A percentile compares a stretch with the other conserved stretches of the same genome.
phyloP scores from a whole-genome alignment of 1,140 invertebrate species.

The Cephus cinctus region DNA sequence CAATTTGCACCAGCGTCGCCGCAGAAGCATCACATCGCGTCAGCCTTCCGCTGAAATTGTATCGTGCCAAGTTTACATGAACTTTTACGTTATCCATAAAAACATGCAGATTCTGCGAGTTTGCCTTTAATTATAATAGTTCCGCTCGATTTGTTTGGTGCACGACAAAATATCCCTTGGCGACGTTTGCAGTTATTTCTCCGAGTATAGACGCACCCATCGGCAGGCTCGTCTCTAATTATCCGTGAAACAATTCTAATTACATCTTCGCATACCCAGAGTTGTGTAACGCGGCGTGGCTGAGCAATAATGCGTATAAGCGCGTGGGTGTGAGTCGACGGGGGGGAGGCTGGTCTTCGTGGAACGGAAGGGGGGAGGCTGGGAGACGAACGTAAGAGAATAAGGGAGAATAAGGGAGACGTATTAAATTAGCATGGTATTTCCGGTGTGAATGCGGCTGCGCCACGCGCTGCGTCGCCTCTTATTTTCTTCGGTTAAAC shows the following conservation, averaged over 20 bases:
- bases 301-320: slow-evolving; percentile 1
- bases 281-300: neutral
- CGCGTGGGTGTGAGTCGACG: no score
- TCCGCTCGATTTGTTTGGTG: no score
- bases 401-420: slow-evolving; percentile 22
- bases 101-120: no score
- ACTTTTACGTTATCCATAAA: no score
- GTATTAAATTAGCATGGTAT: slow-evolving; percentile 32
- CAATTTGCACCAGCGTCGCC: slow-evolving; percentile 26
- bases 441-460: slow-evolving; percentile 26
- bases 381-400: slow-evolving; percentile 16
- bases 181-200: slow-evolving; percentile 14
- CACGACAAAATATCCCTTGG: no score
- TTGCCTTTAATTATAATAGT: no score
- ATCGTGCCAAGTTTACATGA: no score
- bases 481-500: neutral
- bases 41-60: no score
- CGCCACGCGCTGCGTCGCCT: neutral
- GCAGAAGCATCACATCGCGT: no score
- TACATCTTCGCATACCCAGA: slow-evolving; percentile 7
- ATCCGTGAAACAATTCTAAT: slow-evolving; percentile 41
- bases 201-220: slow-evolving; percentile 17
- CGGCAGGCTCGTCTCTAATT: slow-evolving; percentile 26
- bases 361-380: no score
- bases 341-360: no score